Evolutionary conservation across 35 echinoderm and acorn worm genomes (phyloP), one percentile per base, ranked within the genome.

Genomic region (Stichopus chloronotus): DNA sequence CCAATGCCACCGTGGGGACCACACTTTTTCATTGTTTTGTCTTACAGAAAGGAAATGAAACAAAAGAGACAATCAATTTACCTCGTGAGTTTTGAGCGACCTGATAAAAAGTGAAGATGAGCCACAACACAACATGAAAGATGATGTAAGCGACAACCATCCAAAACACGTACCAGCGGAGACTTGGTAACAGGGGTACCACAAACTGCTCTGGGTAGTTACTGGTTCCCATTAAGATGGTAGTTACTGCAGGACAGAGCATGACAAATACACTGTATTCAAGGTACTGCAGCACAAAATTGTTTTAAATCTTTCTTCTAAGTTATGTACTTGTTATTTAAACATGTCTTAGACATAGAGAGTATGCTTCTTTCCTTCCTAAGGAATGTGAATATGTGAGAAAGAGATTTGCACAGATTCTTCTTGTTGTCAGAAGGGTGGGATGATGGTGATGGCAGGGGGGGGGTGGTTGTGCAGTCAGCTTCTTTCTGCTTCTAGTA

Each of bases 61-160:
- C 11, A 8, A 65, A 65, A 65, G 9, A 65, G 61, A 65, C 61
- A 43, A 43, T 43, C 30, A 43, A 43, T 1, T 65, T 83, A 83
- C 80, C 80, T 83, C 17, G 4, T 43, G 80, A 83, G 14, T 83
- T 83, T 57, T 11, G 12, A 11, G 25, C 53, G 55, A 56, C 80
- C 17, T 56, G 43, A 20, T 55, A 61, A 6, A 88, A 69, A 9
- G 56, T 63, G 9, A 88, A 88, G 25, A 69, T 52, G 25, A 88
- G 58, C 86, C 86, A 88, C 61, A 88, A 17, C 8, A 88, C 25
- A 6, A 43, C 25, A 88, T 88, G 86, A 20, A 88, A 88, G n/a
- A 61, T 25, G 8, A 63, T 10, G 30, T 63, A 88, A 8, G 20
- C 57, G n/a, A 61, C 57, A 9, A 88, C 57, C 23, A 88, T 88